A percentile compares a stretch with the other conserved stretches of the same genome.
These are phyloP conservation scores for Pseudorectes ferrugineus DNA, from an alignment of 2,113 vertebrate genomes.

Conservation along the genomic window DNA sequence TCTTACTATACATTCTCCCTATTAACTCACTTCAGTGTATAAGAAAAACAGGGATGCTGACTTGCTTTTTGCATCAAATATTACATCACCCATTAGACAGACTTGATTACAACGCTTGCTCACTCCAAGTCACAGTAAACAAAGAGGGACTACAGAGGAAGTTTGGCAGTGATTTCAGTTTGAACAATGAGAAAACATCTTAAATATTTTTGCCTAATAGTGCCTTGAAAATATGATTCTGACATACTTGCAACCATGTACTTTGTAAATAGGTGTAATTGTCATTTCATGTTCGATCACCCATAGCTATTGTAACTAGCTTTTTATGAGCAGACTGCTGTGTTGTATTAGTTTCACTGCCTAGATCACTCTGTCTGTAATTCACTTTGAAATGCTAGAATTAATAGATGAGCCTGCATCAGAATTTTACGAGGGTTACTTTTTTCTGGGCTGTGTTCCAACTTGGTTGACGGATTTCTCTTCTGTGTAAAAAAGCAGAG, in stretches of 20 bases:
- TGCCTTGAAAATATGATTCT: neutral
- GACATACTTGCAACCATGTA: neutral
- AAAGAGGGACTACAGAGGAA: neutral
- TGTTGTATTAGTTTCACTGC: neutral
- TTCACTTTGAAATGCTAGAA: neutral
- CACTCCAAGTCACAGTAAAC: neutral
- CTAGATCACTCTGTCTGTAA: neutral
- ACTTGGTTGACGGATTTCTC: conserved; percentile 84
- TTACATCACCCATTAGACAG: neutral
- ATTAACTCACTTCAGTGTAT: neutral
- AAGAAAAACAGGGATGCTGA: neutral
- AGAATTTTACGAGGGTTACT: conserved; percentile 68
- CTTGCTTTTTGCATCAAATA: neutral
- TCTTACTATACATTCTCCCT: neutral
- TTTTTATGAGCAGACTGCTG: neutral
- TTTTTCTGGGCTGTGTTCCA: conserved; percentile 89
- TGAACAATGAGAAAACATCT: neutral
- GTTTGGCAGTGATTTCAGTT: neutral
- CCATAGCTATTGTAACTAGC: neutral
- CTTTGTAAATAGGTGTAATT: neutral
- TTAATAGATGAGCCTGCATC: neutral
- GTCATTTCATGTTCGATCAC: neutral
- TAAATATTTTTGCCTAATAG: neutral
- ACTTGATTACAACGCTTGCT: neutral
- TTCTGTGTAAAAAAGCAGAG: conserved; percentile 89